Base-by-base conservation (phyloP, 2,888 invertebrate genomes). In the Zelleria hepariella region DNA sequence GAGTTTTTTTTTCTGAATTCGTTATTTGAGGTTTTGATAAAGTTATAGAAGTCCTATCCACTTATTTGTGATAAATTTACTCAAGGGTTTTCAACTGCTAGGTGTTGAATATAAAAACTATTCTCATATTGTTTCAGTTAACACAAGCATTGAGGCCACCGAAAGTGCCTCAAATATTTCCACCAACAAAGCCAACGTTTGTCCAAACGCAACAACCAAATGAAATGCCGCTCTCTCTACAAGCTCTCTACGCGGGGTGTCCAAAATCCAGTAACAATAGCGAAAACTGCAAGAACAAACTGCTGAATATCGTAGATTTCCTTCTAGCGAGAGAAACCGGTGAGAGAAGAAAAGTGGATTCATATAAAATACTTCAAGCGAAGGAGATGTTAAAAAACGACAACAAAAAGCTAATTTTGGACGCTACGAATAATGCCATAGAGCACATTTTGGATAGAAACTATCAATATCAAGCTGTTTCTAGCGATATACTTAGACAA, bases 131-230 rank as follows among this genome's bases (percentile, higher is more conserved):
- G 2, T 55, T 55, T 10, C 32, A 55, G 55, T 7, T 6, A 18
- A 21, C 32, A 7, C 18, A 18, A 8, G 2, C 32, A 32, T 32
- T 32, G 21, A 21, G 32, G 6, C 55, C 55, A 21, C 55, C 55
- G 10, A 55, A 27, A 55, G 55, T 55, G 18, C 55, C 55, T 15
- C 55, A 55, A 24, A 26, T 55, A 27, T 55, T 55, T 27, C 55
- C 21, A 10, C 55, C 27, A 20, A 55, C 25, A 5, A 24, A 53
- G 6, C 53, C 24, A 53, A 21, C n/a, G 10, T 32, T 27, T n/a
- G 32, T 32, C 1, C 32, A 55, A 27, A 55, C 27, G 3, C 53
- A 23, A 25, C 26, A 27, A 27, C 55, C 20, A 18, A 18, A 27
- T 15, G 55, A 21, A 18, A 18, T 55, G n/a, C 55, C 55, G 6